Percentiles rank a stretch among this genome's conserved stretches.
Conservation (phyloP, 2,888 invertebrate species). For the Drosophila borborema region DNA sequence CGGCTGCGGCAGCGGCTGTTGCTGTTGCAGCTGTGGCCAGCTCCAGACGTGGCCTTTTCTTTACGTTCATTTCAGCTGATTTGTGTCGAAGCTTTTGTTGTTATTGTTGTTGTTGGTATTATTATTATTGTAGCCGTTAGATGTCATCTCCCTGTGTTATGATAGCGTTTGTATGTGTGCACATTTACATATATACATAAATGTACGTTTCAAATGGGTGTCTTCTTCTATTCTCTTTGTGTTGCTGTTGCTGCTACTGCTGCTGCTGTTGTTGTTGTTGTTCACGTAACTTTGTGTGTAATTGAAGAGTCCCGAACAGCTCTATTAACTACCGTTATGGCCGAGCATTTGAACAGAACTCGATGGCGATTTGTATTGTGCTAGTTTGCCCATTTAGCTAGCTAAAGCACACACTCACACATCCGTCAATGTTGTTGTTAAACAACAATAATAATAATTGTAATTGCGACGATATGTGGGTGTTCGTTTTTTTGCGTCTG, state of each 20-base stretch:
- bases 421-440: slow-evolving; percentile 32
- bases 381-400: slow-evolving; percentile 45
- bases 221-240: slow-evolving; percentile 16
- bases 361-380: slow-evolving; percentile 37
- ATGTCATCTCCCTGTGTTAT: slow-evolving; percentile 36
- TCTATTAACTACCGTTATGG: slow-evolving; percentile 54
- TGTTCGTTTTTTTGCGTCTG: slow-evolving; percentile 50
- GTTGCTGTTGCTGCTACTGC: background rate
- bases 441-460: slow-evolving; percentile 42
- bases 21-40: slow-evolving; percentile 53
- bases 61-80: slow-evolving; percentile 65
- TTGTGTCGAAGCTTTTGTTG: slow-evolving; percentile 9
- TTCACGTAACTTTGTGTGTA: slow-evolving; percentile 55
- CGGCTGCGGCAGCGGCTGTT: slow-evolving; percentile 43
- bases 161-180: background rate
- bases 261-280: slow-evolving; percentile 42
- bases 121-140: slow-evolving; percentile 25
- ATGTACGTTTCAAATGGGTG: slow-evolving; percentile 21
- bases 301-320: slow-evolving; percentile 35
- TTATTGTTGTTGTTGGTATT: slow-evolving; percentile 11
- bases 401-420: slow-evolving; percentile 30
- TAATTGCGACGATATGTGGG: slow-evolving; percentile 52
- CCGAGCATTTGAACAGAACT: slow-evolving; percentile 31
- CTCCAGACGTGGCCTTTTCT: slow-evolving; percentile 72
- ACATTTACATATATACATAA: slow-evolving; percentile 1